Base-by-base conservation (phyloP, 2,888 invertebrate species). In the Cheilosia vernalis region DNA sequence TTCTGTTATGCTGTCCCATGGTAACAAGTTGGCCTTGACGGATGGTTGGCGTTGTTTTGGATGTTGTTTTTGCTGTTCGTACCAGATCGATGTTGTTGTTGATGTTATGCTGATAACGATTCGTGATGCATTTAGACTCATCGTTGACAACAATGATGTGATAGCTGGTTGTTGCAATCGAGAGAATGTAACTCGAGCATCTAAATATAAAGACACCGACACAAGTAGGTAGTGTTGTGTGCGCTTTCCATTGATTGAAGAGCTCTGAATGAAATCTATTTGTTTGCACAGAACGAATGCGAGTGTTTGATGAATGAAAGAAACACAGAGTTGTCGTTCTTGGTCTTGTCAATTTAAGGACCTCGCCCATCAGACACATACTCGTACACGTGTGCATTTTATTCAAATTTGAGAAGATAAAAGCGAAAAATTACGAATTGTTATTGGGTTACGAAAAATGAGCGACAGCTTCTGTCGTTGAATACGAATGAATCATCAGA, bases 371-470 rank as follows among this genome's bases (percentile, higher is more conserved):
- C 6, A 7, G 1, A 37, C 37, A 49, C 40, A 51, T 21, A 24
- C n/a, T 40, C 9, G 24, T n/a, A 24, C n/a, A 49, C 9, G 24
- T n/a, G 47, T 10, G 7, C 17, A 47, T 49, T 70, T 19, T 17
- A 70, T 60, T 58, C 37, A 21, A 40, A 42, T 53, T 74, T 47
- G 17, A n/a, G 13, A 21, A 30, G 53, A 30, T 40, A 66, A 76
- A 70, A 51, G 51, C n/a, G 15, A 81, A 53, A 58, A 49, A 78
- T 55, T 10, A 49, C 33, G 21, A 73, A 83, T 73, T 66, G 53
- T 83, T 83, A 78, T 73, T 83, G 83, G 63, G 73, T 83, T 83
- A 83, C 66, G 74, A 63, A 67, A 61, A 69, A 69, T 69, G 63
- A 76, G 76, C 42, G 74, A 74, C 79, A 60, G 73, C 58, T 74